Percentiles rank a stretch among this genome's conserved stretches.
These are phyloP conservation scores for human (Homo sapiens) DNA, from an alignment of 2,113 vertebrate species.

Conservation along the genomic window GRCh38 chr7:55476501-55477000, in stretches of 20 bases:
- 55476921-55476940: neutral
- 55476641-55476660: neutral
- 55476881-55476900: neutral
- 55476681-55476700: neutral
- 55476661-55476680: neutral
- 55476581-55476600: neutral
- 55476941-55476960: accelerated
- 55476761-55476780: neutral
- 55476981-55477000: neutral
- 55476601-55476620: neutral
- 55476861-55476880: too few relatives aligned
- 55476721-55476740: neutral
- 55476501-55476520: neutral
- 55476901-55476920: neutral
- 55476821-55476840: neutral
- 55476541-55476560: neutral
- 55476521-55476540: neutral
- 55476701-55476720: neutral
- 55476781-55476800: neutral
- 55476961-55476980: neutral
- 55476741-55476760: too few relatives aligned
- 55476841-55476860: neutral
- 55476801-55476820: neutral
- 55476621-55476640: neutral
- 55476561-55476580: too few relatives aligned